Evolutionary conservation across 2,888 invertebrate species (phyloP), one percentile per base, ranked within the genome.

Genomic region (Taenaris catops): DNA sequence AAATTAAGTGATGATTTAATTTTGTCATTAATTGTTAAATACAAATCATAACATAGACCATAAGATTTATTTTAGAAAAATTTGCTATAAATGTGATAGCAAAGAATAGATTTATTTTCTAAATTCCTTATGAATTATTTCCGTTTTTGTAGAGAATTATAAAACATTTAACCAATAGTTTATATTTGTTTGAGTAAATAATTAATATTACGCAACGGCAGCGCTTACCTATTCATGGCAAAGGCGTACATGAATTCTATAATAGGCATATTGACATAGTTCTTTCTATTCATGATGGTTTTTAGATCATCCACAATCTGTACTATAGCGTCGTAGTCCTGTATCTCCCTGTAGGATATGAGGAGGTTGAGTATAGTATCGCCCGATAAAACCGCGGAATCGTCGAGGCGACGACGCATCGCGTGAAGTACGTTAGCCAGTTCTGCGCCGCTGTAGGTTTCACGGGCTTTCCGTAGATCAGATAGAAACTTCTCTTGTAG

Each of bases 281-380:
- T 95, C 63, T 93, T 93, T 44, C 95, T 92, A 55, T 94, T 95
- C 50, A 97, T 96, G 44, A 98, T 91, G 1, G 95, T 94, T 64
- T 93, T 93, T 45, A 99, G 79, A 67, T 98, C 98, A 63, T 97
- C 97, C 0, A 99, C 96, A 23, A 99, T 89, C 55, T 96, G 95
- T 8, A 99, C 98, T 93, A 99, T 99, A 0, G 97, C 95, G 74
- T 98, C 97, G 63, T 98, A 98, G 67, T 97, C 97, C 89, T 96
- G 96, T 49, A 96, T 94, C 69, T 96, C 96, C 8, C 96, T 87
- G 63, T 96, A 94, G 1, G 96, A 96, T 63, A 97, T 94, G 37
- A 98, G 88, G 90, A 98, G 95, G 72, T 96, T 97, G 42, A 97
- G 90, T 17, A 99, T 95, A 0, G 98, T 97, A 70, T 99, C 99